Conservation (phyloP, 2,888 invertebrate species). For the Nasonovia ribisnigri region DNA sequence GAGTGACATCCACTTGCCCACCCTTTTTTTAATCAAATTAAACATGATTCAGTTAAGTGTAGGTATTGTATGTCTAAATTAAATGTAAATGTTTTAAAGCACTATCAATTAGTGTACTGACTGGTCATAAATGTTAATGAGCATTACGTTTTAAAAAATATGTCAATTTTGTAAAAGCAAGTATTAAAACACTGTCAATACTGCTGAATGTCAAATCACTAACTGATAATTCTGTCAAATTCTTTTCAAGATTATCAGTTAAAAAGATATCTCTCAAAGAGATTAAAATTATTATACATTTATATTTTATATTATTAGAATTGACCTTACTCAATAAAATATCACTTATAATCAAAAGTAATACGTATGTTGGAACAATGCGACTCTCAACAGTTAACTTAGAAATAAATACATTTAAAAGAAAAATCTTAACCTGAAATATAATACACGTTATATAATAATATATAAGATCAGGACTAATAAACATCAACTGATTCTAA, state of each 20-base stretch:
- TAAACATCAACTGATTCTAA: slow-evolving; percentile 11
- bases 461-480: not conserved
- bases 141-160: slow-evolving; percentile 34
- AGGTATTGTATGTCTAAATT: not conserved
- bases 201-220: not conserved
- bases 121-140: slow-evolving; percentile 24
- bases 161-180: not conserved
- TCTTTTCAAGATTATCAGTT: not conserved
- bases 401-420: slow-evolving; percentile 29
- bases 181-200: not conserved
- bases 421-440: slow-evolving; percentile 3
- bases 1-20: too few relatives aligned
- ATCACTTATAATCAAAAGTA: not conserved
- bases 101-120: slow-evolving; percentile 42
- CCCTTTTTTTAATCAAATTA: not conserved
- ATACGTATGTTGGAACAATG: not conserved
- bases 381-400: slow-evolving; percentile 8
- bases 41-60: not conserved
- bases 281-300: not conserved
- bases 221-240: not conserved
- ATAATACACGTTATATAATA: not conserved
- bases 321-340: not conserved
- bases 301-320: too few relatives aligned
- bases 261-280: not conserved
- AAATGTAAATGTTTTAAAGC: slow-evolving; percentile 35